A percentile compares a stretch with the other conserved stretches of the same genome.
Evolutionary conservation across 23 tunicate genomes (phyloP).

Genomic region (Oikopleura dioica): DNA sequence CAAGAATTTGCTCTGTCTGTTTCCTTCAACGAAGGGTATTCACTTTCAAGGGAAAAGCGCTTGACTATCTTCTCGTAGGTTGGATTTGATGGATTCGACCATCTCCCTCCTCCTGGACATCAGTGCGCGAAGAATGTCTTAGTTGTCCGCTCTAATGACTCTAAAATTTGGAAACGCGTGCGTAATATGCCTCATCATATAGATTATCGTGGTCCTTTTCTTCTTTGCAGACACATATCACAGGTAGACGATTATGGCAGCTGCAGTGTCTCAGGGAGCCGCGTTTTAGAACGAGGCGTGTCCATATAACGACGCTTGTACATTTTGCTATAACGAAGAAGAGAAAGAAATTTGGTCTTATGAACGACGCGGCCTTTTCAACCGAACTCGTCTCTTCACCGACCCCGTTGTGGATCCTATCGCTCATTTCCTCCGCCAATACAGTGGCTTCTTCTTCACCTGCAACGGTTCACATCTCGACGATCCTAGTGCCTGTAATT

Average conservation of each 20-base stretch:
- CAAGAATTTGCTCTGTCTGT: background rate
- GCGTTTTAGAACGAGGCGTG: slow-evolving; percentile 22
- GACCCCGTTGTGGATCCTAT: background rate
- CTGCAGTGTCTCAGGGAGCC: background rate
- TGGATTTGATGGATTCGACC: background rate
- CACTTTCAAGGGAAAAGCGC: background rate
- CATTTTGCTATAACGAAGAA: slow-evolving; percentile 82
- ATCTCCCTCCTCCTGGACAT: background rate
- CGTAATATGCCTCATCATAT: background rate
- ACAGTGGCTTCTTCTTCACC: background rate
- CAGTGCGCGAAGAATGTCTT: background rate
- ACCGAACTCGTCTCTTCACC: slow-evolving; percentile 17
- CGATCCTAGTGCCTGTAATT: background rate
- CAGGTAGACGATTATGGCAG: background rate
- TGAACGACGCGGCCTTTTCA: slow-evolving; percentile 63
- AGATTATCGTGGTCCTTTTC: background rate
- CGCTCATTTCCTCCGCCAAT: background rate
- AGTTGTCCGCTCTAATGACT: background rate
- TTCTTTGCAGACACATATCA: background rate
- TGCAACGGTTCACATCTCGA: background rate
- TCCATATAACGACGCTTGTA: slow-evolving; percentile 70
- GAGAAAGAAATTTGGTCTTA: slow-evolving; percentile 81
- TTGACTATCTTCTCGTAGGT: background rate
- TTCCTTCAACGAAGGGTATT: background rate
- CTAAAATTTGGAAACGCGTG: background rate